A percentile compares a stretch with the other conserved stretches of the same genome.
These are phyloP conservation scores for Epinephelus cyanopodus DNA, from an alignment of 2,113 vertebrate species.

Conservation along the genomic window DNA sequence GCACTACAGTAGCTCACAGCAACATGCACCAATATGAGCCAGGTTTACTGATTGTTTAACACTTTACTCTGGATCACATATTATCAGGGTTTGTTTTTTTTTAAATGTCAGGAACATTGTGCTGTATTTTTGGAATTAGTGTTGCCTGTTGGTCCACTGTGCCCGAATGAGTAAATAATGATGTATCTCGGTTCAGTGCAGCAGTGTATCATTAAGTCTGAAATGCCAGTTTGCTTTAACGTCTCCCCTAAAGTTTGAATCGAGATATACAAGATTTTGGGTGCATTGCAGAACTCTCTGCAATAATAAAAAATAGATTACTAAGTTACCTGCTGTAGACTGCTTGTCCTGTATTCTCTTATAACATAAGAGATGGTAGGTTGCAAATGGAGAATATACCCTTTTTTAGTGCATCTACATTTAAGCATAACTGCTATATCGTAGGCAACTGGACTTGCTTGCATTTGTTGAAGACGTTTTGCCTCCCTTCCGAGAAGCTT, in stretches of 20 bases:
- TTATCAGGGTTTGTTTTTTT: neutral
- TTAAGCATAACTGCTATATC: too few species aligned
- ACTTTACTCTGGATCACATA: neutral
- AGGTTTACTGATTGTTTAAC: neutral
- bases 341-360: neutral
- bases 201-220: neutral
- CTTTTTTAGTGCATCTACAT: neutral
- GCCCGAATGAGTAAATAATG: slow-evolving; percentile 1
- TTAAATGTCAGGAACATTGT: neutral
- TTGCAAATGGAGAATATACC: neutral
- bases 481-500: too few species aligned
- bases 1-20: neutral
- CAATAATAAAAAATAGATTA: neutral
- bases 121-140: neutral
- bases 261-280: neutral
- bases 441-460: too few species aligned
- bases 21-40: slow-evolving; percentile 1
- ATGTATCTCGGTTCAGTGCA: neutral
- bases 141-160: neutral
- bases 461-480: too few species aligned
- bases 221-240: neutral
- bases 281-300: neutral
- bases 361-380: neutral
- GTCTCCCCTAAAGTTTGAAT: neutral
- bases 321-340: neutral